A percentile compares a stretch with the other conserved stretches of the same genome.
These are phyloP conservation scores for Crossocerus cetratus DNA, from an alignment of 2,888 invertebrate species.

Conservation along the genomic window DNA sequence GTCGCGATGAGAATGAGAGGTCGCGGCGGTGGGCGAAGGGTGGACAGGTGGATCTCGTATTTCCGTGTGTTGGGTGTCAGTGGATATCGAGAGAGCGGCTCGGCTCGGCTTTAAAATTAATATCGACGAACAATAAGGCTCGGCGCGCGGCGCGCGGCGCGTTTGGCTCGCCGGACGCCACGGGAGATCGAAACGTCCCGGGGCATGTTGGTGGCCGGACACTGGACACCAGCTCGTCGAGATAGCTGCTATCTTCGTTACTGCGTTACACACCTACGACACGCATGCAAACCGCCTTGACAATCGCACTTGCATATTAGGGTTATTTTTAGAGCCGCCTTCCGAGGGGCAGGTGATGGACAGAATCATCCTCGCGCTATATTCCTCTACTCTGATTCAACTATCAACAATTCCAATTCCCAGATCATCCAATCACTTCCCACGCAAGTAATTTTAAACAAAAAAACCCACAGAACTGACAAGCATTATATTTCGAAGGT, in stretches of 20 bases:
- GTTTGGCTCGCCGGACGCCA: conserved; percentile 28
- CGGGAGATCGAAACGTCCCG: conserved; percentile 44
- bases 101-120: conserved; percentile 54
- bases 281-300: conserved; percentile 9
- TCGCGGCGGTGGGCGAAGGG: conserved; percentile 9
- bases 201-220: conserved; percentile 60
- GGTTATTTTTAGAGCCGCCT: conserved; percentile 60
- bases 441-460: too few species aligned
- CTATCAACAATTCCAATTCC: neutral
- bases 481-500: too few species aligned
- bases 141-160: conserved; percentile 18
- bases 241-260: conserved; percentile 65
- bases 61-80: conserved; percentile 57
- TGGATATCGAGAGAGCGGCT: conserved; percentile 25
- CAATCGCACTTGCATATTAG: conserved; percentile 28
- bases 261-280: conserved; percentile 38
- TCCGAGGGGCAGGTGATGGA: conserved; percentile 42
- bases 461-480: too few species aligned
- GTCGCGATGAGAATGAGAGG: too few species aligned
- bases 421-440: neutral
- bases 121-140: conserved; percentile 64
- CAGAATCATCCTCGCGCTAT: too few species aligned
- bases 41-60: conserved; percentile 52
- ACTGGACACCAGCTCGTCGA: conserved; percentile 60
- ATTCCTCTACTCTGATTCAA: too few species aligned